Evolutionary conservation across 2,888 invertebrate genomes (phyloP), one percentile per base, ranked within the genome.

Genomic region (Melipona bicolor): DNA sequence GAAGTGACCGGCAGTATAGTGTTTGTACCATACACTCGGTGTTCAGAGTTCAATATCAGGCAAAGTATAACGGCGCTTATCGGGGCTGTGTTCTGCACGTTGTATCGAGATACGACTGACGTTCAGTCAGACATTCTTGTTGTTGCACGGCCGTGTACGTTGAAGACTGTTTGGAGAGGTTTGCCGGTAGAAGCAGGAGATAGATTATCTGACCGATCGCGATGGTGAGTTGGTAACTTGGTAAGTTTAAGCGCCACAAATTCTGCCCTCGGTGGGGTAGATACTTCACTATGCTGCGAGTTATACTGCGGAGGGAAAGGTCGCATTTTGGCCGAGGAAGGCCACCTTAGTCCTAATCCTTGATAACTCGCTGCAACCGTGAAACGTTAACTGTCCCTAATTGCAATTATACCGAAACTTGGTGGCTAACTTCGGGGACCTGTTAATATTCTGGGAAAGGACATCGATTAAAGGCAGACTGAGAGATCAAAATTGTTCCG

Each of bases 191-290:
- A 3, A 79, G 72, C 61, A 74, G 72, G 74, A 68, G 77, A 80
- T 65, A 89, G 88, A 89, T 89, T 89, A 88, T 84, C 81, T 87
- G 70, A 61, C 75, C 83, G 88, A 86, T 85, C 80, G 82, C 85
- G 77, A 77, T 76, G 80, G 79, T 74, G 79, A 88, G 84, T 88
- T 89, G 84, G 82, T 85, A 89, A 89, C 88, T 90, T 69, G 77
- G 73, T 3, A 21, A 61, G 27, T 79, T 87, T 82, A 82, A 80
- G 68, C 79, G 77, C 43, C 77, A 52, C 68, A 79, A 80, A 85
- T 79, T 85, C 82, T 70, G 67, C 75, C 79, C 80, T 81, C 82
- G 36, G 73, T 69, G 78, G 83, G 36, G 71, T 67, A 77, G 83
- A 81, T 74, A 83, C 83, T 83, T 82, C 69, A 67, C 76, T 69